Conservation (phyloP, 2,113 vertebrate species). For the Lepisosteus oculatus region DNA sequence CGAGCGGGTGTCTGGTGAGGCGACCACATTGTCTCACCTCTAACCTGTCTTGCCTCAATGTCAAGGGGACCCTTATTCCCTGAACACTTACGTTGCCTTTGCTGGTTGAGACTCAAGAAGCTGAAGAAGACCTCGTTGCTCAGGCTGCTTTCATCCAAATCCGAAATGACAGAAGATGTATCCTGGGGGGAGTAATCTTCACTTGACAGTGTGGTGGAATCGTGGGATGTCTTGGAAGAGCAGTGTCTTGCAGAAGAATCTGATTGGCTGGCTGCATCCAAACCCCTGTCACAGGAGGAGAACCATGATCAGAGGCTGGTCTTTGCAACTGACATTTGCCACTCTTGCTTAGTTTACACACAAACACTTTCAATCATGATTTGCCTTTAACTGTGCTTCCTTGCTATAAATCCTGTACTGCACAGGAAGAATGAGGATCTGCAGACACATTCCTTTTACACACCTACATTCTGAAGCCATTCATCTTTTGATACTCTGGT, state of each 20-base stretch:
- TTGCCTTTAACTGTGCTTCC: no score
- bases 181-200: slow-evolving; percentile 58
- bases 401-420: no score
- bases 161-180: slow-evolving; percentile 50
- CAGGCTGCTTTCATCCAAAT: slow-evolving; percentile 43
- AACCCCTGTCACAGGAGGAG: background rate
- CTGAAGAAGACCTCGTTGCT: slow-evolving; percentile 66
- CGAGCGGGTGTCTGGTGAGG: no score
- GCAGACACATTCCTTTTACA: no score
- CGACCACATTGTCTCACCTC: no score
- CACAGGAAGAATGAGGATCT: no score
- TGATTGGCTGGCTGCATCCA: background rate
- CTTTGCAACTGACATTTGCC: background rate
- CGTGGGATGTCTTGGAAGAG: slow-evolving; percentile 46
- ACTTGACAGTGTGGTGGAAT: slow-evolving; percentile 57
- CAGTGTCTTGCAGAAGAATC: background rate
- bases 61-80: no score
- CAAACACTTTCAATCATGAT: no score
- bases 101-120: slow-evolving; percentile 59
- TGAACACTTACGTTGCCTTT: slow-evolving; percentile 44
- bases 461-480: no score
- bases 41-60: no score
- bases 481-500: no score
- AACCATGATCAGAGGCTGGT: background rate
- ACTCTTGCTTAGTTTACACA: no score